A percentile compares a stretch with the other conserved stretches of the same genome.
Conservation (phyloP, 2,113 vertebrate species). For the Parus major region DNA sequence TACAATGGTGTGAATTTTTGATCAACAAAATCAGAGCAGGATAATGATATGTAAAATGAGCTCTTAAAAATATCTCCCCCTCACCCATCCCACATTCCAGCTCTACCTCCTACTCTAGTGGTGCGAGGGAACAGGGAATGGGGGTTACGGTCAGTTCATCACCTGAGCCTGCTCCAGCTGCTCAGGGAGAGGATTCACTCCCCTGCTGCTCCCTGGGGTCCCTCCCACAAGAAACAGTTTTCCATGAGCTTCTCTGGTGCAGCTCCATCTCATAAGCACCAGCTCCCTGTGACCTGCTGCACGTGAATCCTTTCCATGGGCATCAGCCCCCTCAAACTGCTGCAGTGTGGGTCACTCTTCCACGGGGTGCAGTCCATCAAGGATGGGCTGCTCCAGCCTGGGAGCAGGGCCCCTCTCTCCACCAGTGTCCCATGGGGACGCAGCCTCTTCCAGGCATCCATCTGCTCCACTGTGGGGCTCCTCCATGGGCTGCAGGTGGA, state of each 20-base stretch:
- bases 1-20: neutral
- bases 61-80: neutral
- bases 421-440: fast-evolving
- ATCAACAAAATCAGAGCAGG: neutral
- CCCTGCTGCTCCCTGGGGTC: neutral
- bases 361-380: fast-evolving
- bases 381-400: neutral
- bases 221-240: neutral
- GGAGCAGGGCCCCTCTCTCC: neutral
- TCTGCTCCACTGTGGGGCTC: neutral
- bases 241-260: neutral
- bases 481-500: neutral
- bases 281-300: neutral
- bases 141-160: neutral
- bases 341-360: fast-evolving
- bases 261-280: neutral
- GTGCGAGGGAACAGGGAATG: neutral
- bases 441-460: neutral
- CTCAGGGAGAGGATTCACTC: neutral
- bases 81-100: neutral
- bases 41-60: neutral
- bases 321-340: neutral
- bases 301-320: fast-evolving
- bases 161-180: fast-evolving
- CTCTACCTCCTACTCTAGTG: neutral